Conservation (phyloP, 2,888 invertebrate species). For the Phalera bucephala region DNA sequence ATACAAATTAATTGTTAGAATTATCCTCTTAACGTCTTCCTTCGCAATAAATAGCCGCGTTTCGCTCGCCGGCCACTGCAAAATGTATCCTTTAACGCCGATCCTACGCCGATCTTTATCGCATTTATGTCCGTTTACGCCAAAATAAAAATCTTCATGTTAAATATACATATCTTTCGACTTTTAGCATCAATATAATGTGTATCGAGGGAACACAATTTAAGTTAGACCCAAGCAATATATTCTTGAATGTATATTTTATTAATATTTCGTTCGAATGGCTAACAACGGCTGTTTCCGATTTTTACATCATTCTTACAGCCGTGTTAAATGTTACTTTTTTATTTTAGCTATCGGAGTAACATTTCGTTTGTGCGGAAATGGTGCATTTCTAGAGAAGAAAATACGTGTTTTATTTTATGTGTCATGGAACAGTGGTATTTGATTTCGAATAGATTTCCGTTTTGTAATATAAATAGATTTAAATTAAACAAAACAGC, state of each 20-base stretch:
- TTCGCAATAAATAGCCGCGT: slow-evolving; percentile 20
- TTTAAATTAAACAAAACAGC: too few species aligned
- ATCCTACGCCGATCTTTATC: slow-evolving; percentile 24
- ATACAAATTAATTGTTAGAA: slow-evolving; percentile 24
- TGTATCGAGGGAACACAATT: slow-evolving; percentile 7
- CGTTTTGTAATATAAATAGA: too few species aligned
- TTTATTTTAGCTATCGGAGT: too few species aligned
- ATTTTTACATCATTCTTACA: neutral
- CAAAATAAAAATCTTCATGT: slow-evolving; percentile 24
- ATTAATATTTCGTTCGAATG: neutral
- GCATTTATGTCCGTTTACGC: slow-evolving; percentile 24
- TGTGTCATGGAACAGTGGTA: too few species aligned
- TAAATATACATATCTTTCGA: slow-evolving; percentile 8
- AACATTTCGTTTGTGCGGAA: too few species aligned
- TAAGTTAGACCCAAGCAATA: slow-evolving; percentile 3
- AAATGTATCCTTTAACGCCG: slow-evolving; percentile 25
- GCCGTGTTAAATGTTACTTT: neutral
- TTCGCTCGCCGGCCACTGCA: slow-evolving; percentile 14
- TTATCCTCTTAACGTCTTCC: slow-evolving; percentile 18
- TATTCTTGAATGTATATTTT: slow-evolving; percentile 13
- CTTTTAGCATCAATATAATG: slow-evolving; percentile 8
- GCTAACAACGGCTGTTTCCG: neutral
- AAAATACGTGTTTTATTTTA: too few species aligned
- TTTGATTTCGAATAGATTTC: too few species aligned
- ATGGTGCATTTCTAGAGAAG: too few species aligned